Conservation (phyloP, 2,888 invertebrate species). For the Limnephilus marmoratus region DNA sequence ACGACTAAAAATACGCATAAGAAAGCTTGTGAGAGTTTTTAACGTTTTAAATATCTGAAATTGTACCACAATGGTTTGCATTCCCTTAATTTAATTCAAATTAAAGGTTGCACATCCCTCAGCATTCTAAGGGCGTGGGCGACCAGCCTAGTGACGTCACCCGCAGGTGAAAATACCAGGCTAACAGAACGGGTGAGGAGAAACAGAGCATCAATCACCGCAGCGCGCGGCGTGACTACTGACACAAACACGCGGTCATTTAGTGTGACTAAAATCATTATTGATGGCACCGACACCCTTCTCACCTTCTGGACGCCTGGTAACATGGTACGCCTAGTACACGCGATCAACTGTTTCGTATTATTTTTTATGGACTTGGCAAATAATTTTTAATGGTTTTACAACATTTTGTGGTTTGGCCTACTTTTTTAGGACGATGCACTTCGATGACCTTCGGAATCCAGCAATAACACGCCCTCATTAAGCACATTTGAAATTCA, state of each 20-base stretch:
- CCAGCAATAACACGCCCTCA: too few relatives aligned
- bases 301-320: neutral
- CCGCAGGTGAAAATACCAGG: neutral
- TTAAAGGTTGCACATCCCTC: neutral
- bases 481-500: too few relatives aligned
- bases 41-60: neutral
- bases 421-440: too few relatives aligned
- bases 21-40: neutral
- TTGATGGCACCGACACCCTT: neutral
- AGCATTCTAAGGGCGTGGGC: neutral
- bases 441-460: too few relatives aligned
- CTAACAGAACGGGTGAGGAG: neutral
- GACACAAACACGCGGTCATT: slow-evolving; percentile 34
- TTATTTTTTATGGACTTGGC: neutral
- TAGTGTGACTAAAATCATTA: slow-evolving; percentile 18
- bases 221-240: neutral
- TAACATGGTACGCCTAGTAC: neutral
- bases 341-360: neutral
- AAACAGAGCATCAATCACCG: slow-evolving; percentile 20
- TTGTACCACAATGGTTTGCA: neutral
- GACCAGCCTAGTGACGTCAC: neutral
- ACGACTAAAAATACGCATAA: too few relatives aligned
- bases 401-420: too few relatives aligned
- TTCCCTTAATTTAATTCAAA: neutral
- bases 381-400: neutral